Conservation (phyloP, 2,113 vertebrate genomes). For the Tichodroma muraria region DNA sequence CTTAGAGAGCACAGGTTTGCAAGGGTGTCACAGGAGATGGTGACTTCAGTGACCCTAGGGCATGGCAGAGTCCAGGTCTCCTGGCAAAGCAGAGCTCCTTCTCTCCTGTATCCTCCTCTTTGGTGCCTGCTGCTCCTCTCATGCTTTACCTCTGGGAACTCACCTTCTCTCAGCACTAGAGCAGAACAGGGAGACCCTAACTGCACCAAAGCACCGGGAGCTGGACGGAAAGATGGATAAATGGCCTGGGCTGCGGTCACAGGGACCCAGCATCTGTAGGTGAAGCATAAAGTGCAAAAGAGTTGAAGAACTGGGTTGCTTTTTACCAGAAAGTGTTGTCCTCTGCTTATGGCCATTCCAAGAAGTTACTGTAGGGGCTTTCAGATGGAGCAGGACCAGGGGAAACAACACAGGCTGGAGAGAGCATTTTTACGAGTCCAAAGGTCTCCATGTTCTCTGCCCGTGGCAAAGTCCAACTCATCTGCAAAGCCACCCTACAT, state of each 20-base stretch:
- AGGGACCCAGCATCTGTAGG: background rate
- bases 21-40: background rate
- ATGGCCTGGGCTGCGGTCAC: background rate
- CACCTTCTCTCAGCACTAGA: background rate
- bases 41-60: background rate
- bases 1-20: background rate
- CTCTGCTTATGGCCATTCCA: background rate
- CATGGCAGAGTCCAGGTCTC: background rate
- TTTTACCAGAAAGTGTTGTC: fast-evolving
- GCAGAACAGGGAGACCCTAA: background rate
- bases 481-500: background rate
- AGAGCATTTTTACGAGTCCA: background rate
- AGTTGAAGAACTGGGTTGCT: background rate
- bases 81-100: background rate
- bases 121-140: background rate
- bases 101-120: background rate
- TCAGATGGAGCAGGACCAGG: background rate
- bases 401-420: background rate
- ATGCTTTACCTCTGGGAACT: background rate
- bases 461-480: background rate
- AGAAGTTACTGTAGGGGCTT: background rate
- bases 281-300: background rate
- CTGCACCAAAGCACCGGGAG: background rate
- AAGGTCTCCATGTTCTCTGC: background rate
- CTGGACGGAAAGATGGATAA: background rate